Percentiles rank a stretch among this genome's conserved stretches.
These are phyloP conservation scores for Echinometra lucunter DNA, from an alignment of 53 echinoderm and acorn worm species.

Conservation along the genomic window DNA sequence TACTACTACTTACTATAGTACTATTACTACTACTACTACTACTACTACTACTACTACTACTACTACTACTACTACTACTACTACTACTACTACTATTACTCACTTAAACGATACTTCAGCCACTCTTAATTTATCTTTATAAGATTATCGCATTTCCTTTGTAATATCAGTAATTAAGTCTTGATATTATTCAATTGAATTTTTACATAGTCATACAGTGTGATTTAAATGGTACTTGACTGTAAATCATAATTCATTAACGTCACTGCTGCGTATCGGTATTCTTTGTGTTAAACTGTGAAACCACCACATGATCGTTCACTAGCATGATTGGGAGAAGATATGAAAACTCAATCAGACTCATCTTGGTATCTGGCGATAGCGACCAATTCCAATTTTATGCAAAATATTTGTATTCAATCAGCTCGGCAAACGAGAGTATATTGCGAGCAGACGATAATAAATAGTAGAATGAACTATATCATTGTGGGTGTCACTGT, in stretches of 20 bases:
- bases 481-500: neutral
- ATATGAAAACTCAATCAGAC: neutral
- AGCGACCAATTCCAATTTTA: slow-evolving; percentile 3
- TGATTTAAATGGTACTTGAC: too few species aligned
- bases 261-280: too few species aligned
- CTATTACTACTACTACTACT: neutral
- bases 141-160: too few species aligned
- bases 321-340: neutral
- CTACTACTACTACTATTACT: neutral
- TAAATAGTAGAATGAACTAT: neutral
- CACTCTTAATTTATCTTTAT: too few species aligned
- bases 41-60: neutral
- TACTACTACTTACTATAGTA: neutral
- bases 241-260: too few species aligned
- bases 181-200: too few species aligned
- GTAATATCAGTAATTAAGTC: too few species aligned
- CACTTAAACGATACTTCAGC: too few species aligned
- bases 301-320: too few species aligned
- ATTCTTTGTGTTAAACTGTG: too few species aligned
- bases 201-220: too few species aligned
- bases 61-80: slow-evolving; percentile 5
- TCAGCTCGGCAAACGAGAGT: neutral
- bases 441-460: neutral
- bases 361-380: neutral
- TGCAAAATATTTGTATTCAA: slow-evolving; percentile 9